Base-by-base conservation (phyloP, 1,140 invertebrate genomes). In the Lerema accius region DNA sequence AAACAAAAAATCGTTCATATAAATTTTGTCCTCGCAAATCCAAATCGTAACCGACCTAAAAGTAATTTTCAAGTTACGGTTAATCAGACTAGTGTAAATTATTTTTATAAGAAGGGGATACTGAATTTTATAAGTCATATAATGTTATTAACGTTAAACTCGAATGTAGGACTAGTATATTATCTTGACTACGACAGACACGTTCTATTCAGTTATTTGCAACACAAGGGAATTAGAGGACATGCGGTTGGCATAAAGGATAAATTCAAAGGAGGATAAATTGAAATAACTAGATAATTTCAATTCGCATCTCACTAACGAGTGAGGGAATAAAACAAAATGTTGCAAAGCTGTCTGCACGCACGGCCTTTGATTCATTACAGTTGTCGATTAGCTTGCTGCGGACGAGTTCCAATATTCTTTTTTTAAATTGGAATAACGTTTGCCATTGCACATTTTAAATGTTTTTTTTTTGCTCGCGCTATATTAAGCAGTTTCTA, bases 351-450 rank as follows among this genome's bases (percentile, higher is more conserved):
- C 80, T 78, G 76, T 78, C 84, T 76, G 75, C 74, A 83, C 78
- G 79, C 73, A 79, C 70, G 73, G 78, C 82, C 85, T 88, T 86
- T 88, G 83, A 88, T 88, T 88, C 83, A 88, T 86, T 85, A 87
- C 81, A 77, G 78, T 82, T 84, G 81, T 84, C 80, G 82, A 87
- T 87, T 87, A 87, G 82, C 76, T 72, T 23, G 63, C 56, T 66
- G 61, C 63, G 61, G 50, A 61, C 63, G 65, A 66, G 56, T 67
- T 66, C 63, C 39, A 39, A 50, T 45, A 45, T 58, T 59, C 55
- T 59, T 45, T 37, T 43, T 59, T 46, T 45, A 40, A 32, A 46
- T 59, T 46, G 23, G 55, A 19, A 26, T 32, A 45, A 26, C 55
- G 55, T 37, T 45, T 45, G 16, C 9, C 32, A 39, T 19, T 15